Evolutionary conservation across 1,140 invertebrate genomes (phyloP), one percentile per base, ranked within the genome.

Genomic region (Xylocopa sonorina): DNA sequence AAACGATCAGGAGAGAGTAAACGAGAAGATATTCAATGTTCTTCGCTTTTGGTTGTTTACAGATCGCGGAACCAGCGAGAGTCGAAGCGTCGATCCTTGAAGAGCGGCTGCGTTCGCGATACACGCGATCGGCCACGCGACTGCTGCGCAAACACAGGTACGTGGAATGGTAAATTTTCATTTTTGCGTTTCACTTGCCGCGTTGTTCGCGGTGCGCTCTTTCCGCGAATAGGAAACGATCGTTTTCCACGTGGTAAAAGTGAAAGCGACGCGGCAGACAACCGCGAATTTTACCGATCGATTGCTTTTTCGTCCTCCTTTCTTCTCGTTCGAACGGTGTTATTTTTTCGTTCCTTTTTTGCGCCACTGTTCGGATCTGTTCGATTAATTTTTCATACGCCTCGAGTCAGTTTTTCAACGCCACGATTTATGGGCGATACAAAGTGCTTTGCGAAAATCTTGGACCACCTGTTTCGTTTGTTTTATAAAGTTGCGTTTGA

Each of bases 171-270:
- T 29, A 24, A 48, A 46, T 41, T 24, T 71, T 51, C 34, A 3
- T 32, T 38, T 14, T 50, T 1, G 7, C 12, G 32, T 57, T 32
- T 14, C 3, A 16, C 16, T 48, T 60, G 4, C 3, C 14, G 27
- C 14, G 14, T 32, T 24, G 27, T 32, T 32, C 1, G 9, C 48
- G 2, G 4, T 24, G 6, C 32, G 16, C 27, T 38, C 14, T 21
- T 16, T 60, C 34, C 18, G n/a, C 27, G 34, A 24, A 3, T 12
- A n/a, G 12, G 32, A 32, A 57, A 64, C 16, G 14, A 21, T 21
- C 41, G 57, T n/a, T 34, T 68, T 76, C 38, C 74, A 21, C 51
- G 51, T 24, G 41, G 43, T 12, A 67, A 76, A 68, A 76, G 74
- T 58, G 74, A 76, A 76, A 76, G 74, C 41, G 57, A 66, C 60